Conservation (phyloP, 2,113 vertebrate species). For the Callaeas wilsoni region DNA sequence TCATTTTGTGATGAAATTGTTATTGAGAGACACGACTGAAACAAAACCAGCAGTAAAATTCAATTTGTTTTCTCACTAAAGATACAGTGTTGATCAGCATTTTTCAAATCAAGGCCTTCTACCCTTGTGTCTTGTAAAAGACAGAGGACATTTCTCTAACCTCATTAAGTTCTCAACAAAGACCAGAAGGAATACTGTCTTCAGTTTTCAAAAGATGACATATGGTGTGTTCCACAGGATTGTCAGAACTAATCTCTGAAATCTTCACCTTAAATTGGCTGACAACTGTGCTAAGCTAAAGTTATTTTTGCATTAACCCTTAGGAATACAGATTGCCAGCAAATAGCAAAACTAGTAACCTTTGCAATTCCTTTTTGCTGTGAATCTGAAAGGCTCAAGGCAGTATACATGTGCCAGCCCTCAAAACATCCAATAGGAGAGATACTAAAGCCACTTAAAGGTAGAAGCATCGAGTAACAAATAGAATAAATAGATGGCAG, state of each 20-base stretch:
- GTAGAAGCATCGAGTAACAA: background rate
- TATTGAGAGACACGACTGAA: background rate
- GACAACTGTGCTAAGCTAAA: conserved; percentile 43
- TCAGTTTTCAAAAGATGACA: conserved; percentile 57
- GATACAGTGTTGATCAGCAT: background rate
- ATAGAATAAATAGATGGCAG: background rate
- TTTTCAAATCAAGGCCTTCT: conserved; percentile 15
- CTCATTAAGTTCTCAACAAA: conserved; percentile 62
- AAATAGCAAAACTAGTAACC: background rate
- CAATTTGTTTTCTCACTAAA: conserved; percentile 28
- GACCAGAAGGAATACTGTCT: conserved; percentile 58
- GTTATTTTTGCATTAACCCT: conserved; percentile 55
- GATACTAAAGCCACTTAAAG: background rate
- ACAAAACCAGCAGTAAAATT: conserved; percentile 26
- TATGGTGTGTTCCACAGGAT: conserved; percentile 62
- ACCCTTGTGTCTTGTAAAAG: conserved; percentile 5
- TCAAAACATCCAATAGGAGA: background rate
- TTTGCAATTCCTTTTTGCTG: background rate
- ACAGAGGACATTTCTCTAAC: conserved; percentile 50
- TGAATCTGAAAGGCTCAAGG: background rate
- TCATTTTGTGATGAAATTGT: background rate
- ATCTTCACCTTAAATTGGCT: conserved; percentile 64
- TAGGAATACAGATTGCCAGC: conserved; percentile 37
- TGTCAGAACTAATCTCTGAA: conserved; percentile 64
- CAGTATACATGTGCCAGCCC: background rate